Base-by-base conservation (phyloP, 1,140 invertebrate species). In the Nomia melanderi region DNA sequence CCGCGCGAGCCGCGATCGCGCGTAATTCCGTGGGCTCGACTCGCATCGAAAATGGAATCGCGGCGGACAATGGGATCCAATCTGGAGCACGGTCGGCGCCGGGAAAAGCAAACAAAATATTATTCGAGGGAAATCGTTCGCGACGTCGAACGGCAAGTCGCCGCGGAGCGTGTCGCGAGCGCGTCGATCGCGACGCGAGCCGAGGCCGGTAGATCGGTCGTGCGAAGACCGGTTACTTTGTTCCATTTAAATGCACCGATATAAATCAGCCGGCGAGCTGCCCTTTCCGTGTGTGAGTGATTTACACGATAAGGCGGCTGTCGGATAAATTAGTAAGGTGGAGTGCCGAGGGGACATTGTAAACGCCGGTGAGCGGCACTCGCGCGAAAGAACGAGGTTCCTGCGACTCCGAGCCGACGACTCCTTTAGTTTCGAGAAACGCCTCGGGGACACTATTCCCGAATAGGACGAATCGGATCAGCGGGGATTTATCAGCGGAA, bases 241-340 rank as follows among this genome's bases (percentile, higher is more conserved):
- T 79, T 83, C 66, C 77, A 63, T 82, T 67, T 75, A 66, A 82
- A 81, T 67, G 76, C 77, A 31, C 71, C 60, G 60, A 77, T 71
- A 79, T 75, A 82, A 83, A 83, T 83, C 82, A 76, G 56, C 82
- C 81, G 69, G 41, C 41, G 33, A n/a, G 8, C 25, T 67, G 71
- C 39, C 82, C 82, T 77, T 79, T 83, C 70, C 67, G 54, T 62
- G n/a, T n/a, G n/a, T 72, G 66, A 65, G 71, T 71, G 77, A 83
- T 82, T 82, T 82, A 81, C 80, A 57, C 44, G 65, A 60, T 57
- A 66, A 74, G 77, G 74, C 69, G 72, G 78, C 69, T 77, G 77
- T 82, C 81, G 81, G 78, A 81, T 82, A 82, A 82, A 82, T 82
- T 82, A 82, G 73, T 69, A 66, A 73, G 62, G 64, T 39, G 70